Evolutionary conservation across 1,140 invertebrate species (phyloP).

Genomic region (Solenopsis invicta): DNA sequence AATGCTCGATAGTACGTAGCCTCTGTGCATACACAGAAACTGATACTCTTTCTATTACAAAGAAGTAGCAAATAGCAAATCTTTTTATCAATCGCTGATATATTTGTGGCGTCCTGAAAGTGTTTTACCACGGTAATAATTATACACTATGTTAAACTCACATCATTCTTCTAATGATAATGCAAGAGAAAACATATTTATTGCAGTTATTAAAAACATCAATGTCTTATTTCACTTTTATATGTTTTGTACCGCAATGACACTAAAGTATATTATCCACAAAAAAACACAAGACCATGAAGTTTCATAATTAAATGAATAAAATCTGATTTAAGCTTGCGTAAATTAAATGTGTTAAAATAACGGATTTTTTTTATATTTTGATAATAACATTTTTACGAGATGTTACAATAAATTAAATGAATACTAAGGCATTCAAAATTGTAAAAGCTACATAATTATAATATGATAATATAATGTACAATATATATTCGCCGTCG

Average conservation of each 20-base stretch:
- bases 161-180: neutral
- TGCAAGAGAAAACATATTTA: neutral
- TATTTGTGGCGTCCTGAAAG: slow-evolving; percentile 2
- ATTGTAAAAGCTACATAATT: too few species aligned
- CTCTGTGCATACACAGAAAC: neutral
- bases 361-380: too few species aligned
- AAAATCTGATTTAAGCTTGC: too few species aligned
- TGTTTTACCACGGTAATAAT: neutral
- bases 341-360: too few species aligned
- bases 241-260: neutral
- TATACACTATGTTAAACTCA: neutral
- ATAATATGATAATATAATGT: too few species aligned
- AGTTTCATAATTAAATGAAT: too few species aligned
- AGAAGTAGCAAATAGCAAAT: neutral
- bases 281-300: neutral
- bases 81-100: neutral
- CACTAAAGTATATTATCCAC: neutral
- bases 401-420: too few species aligned
- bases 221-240: neutral
- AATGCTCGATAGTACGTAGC: neutral
- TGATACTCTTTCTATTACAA: slow-evolving; percentile 15
- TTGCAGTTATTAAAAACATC: slow-evolving; percentile 30
- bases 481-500: too few species aligned
- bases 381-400: too few species aligned
- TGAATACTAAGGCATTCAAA: too few species aligned